Base-by-base conservation (phyloP, 2,888 invertebrate species). In the Cantharis rufa region DNA sequence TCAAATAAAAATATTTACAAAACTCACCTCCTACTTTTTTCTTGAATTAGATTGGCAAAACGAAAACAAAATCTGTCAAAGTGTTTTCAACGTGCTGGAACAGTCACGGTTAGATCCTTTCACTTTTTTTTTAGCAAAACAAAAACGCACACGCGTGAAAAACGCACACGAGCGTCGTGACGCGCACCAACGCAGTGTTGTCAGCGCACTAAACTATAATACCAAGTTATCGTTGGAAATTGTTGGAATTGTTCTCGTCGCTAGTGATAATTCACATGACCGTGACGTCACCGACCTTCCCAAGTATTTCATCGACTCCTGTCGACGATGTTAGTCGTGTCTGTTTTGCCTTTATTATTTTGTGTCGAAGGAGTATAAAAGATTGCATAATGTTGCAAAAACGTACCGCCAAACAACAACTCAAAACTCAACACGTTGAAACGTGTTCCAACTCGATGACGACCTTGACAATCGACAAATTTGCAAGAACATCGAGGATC, bases 251-350 rank as follows among this genome's bases (percentile, higher is more conserved):
- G 86, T 86, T 87, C 78, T 78, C 80, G 83, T 82, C 81, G 84
- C 83, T 85, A 85, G 83, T 85, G 86, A 86, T 86, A 86, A 86
- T 84, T 86, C 86, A 86, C 86, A 86, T 86, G 86, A 87, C 86
- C 83, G 70, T 85, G 86, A 87, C 87, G 87, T 87, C 86, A 86
- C 70, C 76, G 81, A 76, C 82, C 82, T 83, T 84, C 84, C 84
- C 81, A 80, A 77, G 80, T 82, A 80, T 79, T 79, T 79, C 79
- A 79, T 72, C 71, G 78, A 78, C 69, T 70, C 70, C 72, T 73
- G 48, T 63, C 70, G 71, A 70, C 71, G 64, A 75, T 48, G 18
- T 48, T n/a, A 9, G 61, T 69, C 62, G 24, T 48, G 27, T 68
- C 66, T 24, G 21, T 62, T 68, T 32, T 68, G 32, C 62, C 18